Conservation (phyloP, 2,113 vertebrate species). For the Hippocampus zosterae region DNA sequence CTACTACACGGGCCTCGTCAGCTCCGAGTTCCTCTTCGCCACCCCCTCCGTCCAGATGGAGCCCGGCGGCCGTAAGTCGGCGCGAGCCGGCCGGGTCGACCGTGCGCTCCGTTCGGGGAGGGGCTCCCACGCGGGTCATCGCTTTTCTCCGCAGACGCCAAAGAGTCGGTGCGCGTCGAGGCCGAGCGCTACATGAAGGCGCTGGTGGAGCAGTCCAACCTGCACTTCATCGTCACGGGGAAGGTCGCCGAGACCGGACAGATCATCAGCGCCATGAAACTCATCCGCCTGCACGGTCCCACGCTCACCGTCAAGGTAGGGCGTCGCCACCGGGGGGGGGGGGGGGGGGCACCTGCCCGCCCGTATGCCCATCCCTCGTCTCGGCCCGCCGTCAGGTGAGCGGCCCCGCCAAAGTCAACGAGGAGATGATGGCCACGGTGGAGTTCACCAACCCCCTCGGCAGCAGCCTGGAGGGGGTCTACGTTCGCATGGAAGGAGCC, state of each 20-base stretch:
- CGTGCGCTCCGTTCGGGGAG: too few relatives aligned
- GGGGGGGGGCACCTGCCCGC: too few relatives aligned
- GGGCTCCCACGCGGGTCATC: too few relatives aligned
- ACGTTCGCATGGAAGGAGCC: slow-evolving; percentile 81
- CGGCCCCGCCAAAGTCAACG: slow-evolving; percentile 60
- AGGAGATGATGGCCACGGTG: slow-evolving; percentile 75
- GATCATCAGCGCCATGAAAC: slow-evolving; percentile 81
- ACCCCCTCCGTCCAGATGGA: slow-evolving; percentile 46
- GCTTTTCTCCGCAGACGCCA: slow-evolving; percentile 61
- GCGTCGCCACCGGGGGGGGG: neutral
- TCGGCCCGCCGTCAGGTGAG: slow-evolving; percentile 47
- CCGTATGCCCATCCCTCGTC: neutral
- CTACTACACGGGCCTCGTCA: slow-evolving; percentile 88
- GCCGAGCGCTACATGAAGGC: slow-evolving; percentile 77
- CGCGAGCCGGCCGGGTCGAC: too few relatives aligned
- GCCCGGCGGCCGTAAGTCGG: slow-evolving; percentile 56
- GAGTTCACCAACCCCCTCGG: slow-evolving; percentile 88
- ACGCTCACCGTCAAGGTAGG: slow-evolving; percentile 78
- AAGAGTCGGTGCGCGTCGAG: slow-evolving; percentile 68
- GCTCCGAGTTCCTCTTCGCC: slow-evolving; percentile 78
- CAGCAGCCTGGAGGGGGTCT: slow-evolving; percentile 73
- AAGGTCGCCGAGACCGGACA: slow-evolving; percentile 80
- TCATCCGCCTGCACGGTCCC: slow-evolving; percentile 74
- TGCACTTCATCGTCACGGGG: slow-evolving; percentile 87
- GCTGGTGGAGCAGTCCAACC: slow-evolving; percentile 87